Conservation (phyloP, 2,113 vertebrate species). For the Calypte anna region DNA sequence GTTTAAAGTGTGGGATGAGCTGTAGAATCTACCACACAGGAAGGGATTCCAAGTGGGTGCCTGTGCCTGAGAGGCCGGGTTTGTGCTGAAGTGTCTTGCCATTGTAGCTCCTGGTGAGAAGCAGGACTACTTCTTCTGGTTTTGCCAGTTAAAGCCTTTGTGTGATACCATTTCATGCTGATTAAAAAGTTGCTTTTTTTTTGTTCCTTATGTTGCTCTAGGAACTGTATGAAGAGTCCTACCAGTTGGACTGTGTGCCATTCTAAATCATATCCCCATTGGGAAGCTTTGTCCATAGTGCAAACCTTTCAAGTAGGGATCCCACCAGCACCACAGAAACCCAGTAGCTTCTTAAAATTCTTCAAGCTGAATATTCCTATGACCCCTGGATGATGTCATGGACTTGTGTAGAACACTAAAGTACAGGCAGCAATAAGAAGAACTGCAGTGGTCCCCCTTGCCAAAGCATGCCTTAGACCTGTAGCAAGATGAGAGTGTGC, state of each 20-base stretch:
- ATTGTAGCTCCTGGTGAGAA: neutral
- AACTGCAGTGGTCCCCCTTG: neutral
- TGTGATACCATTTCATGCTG: neutral
- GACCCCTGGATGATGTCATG: neutral
- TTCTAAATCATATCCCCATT: neutral
- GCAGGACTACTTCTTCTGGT: neutral
- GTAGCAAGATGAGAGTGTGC: neutral
- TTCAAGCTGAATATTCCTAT: neutral
- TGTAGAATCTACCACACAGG: neutral
- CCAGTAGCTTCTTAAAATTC: neutral
- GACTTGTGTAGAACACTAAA: neutral
- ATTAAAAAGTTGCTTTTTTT: neutral
- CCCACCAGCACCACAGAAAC: neutral
- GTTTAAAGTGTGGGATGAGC: neutral
- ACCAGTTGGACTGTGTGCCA: neutral
- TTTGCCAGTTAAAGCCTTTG: constrained; percentile 1
- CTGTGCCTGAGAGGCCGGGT: neutral
- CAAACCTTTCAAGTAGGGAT: neutral
- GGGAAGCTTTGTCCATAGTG: neutral
- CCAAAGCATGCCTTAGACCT: neutral
- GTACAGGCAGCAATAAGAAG: neutral
- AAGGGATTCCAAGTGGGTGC: neutral
- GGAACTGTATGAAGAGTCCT: neutral
- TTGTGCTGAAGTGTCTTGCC: neutral
- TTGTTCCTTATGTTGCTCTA: neutral